A percentile compares a stretch with the other conserved stretches of the same genome.
Conservation (phyloP, 30 jellyfish, hydroid and myxozoan genomes). For the Rhopilema esculentum region DNA sequence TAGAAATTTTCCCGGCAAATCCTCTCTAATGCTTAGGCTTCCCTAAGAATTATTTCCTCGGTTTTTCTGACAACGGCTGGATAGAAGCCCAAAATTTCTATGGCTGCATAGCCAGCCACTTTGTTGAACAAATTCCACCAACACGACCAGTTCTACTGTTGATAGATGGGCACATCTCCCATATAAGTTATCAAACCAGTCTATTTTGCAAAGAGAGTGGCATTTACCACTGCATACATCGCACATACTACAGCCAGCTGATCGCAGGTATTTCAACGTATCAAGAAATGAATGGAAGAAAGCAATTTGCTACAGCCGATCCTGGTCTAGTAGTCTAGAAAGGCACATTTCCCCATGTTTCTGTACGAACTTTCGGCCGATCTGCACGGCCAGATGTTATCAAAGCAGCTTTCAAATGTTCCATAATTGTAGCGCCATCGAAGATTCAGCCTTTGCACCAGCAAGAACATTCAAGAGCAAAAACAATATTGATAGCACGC, state of each 20-base stretch:
- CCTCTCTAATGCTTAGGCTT: too few species aligned
- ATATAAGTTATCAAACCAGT: too few species aligned
- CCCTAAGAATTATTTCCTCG: too few species aligned
- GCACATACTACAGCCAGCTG: constrained; percentile 19
- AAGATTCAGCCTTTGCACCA: constrained; percentile 26
- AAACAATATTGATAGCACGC: background rate
- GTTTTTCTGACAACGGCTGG: too few species aligned
- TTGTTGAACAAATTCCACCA: too few species aligned
- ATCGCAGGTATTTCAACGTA: constrained; percentile 21
- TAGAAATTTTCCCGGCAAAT: too few species aligned
- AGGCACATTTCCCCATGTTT: constrained; percentile 3
- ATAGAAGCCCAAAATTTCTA: too few species aligned
- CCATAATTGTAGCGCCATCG: constrained; percentile 28
- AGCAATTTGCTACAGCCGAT: constrained; percentile 1
- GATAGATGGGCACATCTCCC: too few species aligned
- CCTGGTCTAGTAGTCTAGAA: constrained; percentile 24
- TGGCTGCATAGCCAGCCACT: too few species aligned
- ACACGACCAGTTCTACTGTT: too few species aligned
- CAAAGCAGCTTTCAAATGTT: constrained; percentile 27
- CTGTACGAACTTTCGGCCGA: constrained; percentile 7
- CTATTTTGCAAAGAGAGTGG: too few species aligned
- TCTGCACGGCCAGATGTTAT: constrained; percentile 49
- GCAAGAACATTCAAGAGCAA: constrained; percentile 9
- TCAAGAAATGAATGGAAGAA: constrained; percentile 18
- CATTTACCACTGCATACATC: constrained; percentile 36